These are phyloP conservation scores for Furcifer pardalis DNA, from an alignment of 2,797 vertebrate species.

Conservation along the genomic window DNA sequence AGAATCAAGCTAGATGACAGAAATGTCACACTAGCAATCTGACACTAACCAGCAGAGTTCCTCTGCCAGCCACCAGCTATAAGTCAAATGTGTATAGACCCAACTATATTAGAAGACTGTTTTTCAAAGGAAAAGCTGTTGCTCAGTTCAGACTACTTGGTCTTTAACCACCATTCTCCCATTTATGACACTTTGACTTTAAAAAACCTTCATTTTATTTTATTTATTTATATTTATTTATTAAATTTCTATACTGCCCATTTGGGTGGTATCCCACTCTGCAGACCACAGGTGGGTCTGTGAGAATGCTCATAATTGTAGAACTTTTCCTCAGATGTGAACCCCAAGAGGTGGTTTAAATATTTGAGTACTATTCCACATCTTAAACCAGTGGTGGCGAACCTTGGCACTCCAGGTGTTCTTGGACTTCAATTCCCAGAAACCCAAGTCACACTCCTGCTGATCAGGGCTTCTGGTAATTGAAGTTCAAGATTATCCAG, in stretches of 20 bases:
- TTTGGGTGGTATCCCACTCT: no score
- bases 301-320: background rate
- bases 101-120: background rate
- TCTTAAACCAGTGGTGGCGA: no score
- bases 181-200: background rate
- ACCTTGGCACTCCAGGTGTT: no score
- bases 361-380: background rate
- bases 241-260: no score
- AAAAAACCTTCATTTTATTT: background rate
- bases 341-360: background rate
- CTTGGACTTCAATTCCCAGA: no score
- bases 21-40: background rate
- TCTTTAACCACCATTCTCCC: background rate
- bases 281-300: background rate
- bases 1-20: constrained; percentile 2
- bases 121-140: background rate
- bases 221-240: no score
- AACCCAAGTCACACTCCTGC: no score
- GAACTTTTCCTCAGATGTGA: background rate
- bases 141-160: background rate
- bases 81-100: background rate
- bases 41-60: background rate
- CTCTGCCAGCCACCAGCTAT: background rate
- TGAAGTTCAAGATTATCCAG: no score
- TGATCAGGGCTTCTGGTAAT: no score